phyloP scores from a whole-genome alignment of 1,140 invertebrate genomes.

The Venustaconcha ellipsiformis region DNA sequence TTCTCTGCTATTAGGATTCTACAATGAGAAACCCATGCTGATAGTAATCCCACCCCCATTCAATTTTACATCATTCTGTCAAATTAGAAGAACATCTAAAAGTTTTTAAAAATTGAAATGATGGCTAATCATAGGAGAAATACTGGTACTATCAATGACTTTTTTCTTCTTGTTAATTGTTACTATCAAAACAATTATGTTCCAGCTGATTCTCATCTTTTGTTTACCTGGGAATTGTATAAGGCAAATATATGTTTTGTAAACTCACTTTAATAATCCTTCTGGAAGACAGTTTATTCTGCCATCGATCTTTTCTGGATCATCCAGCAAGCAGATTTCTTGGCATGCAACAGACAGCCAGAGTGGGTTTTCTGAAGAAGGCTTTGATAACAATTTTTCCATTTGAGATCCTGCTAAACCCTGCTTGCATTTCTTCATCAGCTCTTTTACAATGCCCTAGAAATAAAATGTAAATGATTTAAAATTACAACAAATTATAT shows the following conservation, averaged over 20 bases:
- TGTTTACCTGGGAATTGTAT: no score
- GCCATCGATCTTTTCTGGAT: conserved; percentile 41
- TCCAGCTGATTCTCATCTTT: no score
- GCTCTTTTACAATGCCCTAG: conserved; percentile 47
- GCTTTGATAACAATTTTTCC: conserved; percentile 49
- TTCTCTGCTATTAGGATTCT: no score
- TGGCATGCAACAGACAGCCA: conserved; percentile 69
- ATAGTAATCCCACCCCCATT: no score
- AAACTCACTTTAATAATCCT: conserved; percentile 57
- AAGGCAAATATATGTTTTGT: background rate
- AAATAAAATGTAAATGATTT: conserved; percentile 5
- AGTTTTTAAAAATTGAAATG: no score
- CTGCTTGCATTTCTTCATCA: conserved; percentile 41
- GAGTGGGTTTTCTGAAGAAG: conserved; percentile 63
- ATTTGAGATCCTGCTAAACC: conserved; percentile 44
- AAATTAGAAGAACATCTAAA: no score
- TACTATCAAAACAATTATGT: no score
- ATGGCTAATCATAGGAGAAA: no score
- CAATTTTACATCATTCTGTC: no score
- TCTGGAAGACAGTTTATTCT: conserved; percentile 56
- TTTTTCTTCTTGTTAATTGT: no score
- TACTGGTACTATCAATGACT: no score
- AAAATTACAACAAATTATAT: background rate
- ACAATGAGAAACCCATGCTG: no score
- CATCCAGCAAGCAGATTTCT: conserved; percentile 57